Base-by-base conservation (phyloP, 2,888 invertebrate genomes). In the Polydrusus pterygomalis region DNA sequence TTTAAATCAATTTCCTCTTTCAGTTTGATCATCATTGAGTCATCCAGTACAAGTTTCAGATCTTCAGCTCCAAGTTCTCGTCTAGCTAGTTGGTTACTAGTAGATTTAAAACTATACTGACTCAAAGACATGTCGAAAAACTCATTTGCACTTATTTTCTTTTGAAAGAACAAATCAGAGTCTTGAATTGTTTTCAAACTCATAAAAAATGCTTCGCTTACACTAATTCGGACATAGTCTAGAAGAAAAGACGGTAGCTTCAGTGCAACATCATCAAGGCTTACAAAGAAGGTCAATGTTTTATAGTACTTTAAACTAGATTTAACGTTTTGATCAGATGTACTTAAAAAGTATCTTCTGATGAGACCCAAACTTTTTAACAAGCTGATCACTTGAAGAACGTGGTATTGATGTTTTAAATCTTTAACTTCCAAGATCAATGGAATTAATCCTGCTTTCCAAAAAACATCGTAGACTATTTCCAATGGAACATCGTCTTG, bases 371-470 rank as follows among this genome's bases (percentile, higher is more conserved):
- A 49, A 34, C 75, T 56, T 60, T 82, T 82, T 67, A 82, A 70
- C 17, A 80, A 63, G 25, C 38, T 75, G 20, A 82, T 80, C 10
- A 80, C 74, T 18, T 79, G 62, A 8, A 81, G 47, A 34, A 81
- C 75, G 15, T 78, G 79, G 5, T 78, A 67, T 60, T 79, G 79
- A 6, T 73, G 70, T 18, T 80, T 77, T 18, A 70, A 38, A n/a
- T 78, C 65, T 71, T 79, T 75, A 13, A 78, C 56, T 11, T 73
- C 64, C 7, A 82, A 54, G 20, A 80, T 15, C 13, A 82, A 65
- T 9, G 82, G 80, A 43, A 79, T 78, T 20, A 79, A 71, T 2
- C 80, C 81, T 8, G 79, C 77, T 73, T 82, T 82, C 82, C 82
- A 82, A 67, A 82, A 81, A 15, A 80, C 74, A 8, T 73, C 78